Conservation (phyloP, 2,113 vertebrate species). For the Pachycephala philippinensis region DNA sequence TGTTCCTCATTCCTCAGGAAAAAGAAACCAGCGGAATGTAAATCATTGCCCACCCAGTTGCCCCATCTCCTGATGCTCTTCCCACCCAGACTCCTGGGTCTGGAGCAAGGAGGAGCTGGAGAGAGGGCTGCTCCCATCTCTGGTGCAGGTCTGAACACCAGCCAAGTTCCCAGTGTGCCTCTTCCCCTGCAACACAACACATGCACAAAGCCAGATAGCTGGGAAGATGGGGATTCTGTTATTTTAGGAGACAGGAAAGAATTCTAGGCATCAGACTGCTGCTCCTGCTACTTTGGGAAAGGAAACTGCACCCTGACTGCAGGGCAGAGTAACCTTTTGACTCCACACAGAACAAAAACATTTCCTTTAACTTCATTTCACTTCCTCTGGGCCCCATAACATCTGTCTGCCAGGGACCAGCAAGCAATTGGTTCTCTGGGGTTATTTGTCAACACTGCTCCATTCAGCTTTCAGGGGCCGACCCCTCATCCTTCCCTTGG, state of each 20-base stretch:
- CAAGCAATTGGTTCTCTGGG: neutral
- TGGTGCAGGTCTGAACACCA: neutral
- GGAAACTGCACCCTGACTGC: neutral
- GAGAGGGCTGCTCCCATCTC: neutral
- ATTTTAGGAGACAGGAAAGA: neutral
- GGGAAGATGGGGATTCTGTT: neutral
- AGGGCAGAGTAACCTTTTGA: neutral
- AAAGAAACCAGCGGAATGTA: neutral
- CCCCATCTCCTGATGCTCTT: neutral
- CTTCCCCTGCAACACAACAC: neutral
- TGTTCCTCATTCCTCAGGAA: neutral
- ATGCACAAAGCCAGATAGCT: fast-evolving
- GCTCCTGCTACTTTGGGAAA: neutral
- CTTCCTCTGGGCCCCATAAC: neutral
- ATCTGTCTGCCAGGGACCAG: neutral
- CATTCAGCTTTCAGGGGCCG: fast-evolving
- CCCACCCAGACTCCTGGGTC: neutral
- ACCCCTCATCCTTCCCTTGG: fast-evolving
- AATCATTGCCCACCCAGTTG: fast-evolving
- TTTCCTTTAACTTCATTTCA: neutral
- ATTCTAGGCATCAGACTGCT: neutral
- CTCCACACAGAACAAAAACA: neutral
- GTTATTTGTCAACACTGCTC: neutral
- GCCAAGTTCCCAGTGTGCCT: neutral
- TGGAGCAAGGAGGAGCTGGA: neutral